Conservation (phyloP, 2,113 vertebrate genomes). For the Phrynosoma blainvillii region DNA sequence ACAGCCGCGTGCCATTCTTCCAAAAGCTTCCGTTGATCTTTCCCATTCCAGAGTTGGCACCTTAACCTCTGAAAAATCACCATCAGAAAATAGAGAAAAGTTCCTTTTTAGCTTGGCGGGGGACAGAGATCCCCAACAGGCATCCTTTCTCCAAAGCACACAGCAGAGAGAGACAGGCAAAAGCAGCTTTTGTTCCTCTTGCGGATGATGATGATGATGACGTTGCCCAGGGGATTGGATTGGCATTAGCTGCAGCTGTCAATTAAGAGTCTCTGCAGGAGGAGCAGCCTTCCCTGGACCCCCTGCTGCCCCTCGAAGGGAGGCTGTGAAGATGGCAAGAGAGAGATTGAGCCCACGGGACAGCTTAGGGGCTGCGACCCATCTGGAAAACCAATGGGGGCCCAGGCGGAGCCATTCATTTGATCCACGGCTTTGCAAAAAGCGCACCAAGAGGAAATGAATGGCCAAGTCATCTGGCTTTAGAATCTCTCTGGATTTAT, state of each 20-base stretch:
- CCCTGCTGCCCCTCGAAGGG: neutral
- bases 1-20: neutral
- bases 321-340: neutral
- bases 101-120: neutral
- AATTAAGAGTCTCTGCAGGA: constrained; percentile 27
- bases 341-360: neutral
- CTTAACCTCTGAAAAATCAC: no score
- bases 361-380: constrained; percentile 31
- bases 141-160: constrained; percentile 9
- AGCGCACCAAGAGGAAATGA: neutral
- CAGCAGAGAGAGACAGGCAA: constrained; percentile 20
- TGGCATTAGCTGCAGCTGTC: constrained; percentile 57
- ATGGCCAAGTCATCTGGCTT: neutral
- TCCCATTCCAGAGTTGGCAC: accelerated
- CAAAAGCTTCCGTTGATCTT: neutral
- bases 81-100: accelerated
- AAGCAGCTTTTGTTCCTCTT: constrained; percentile 59
- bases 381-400: constrained; percentile 56
- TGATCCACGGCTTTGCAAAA: neutral
- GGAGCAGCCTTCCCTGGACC: neutral
- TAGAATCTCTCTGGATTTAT: no score
- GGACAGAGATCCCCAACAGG: constrained; percentile 29
- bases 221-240: constrained; percentile 26
- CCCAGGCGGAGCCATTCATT: constrained; percentile 28
- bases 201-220: constrained; percentile 21